Conservation (phyloP, 30 jellyfish, hydroid and myxozoan genomes). For the Aurelia sp. region DNA sequence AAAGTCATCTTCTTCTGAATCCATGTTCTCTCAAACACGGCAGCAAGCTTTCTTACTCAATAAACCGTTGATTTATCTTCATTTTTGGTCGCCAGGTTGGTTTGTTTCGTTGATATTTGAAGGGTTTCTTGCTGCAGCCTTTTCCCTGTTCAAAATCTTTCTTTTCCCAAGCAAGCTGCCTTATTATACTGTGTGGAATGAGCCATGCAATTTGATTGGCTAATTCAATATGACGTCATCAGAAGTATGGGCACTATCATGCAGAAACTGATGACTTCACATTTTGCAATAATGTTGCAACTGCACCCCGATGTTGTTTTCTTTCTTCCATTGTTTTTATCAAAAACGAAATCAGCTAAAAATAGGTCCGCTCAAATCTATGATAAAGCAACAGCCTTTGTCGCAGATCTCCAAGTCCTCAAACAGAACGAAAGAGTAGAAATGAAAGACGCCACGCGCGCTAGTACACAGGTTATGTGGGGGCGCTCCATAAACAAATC, state of each 20-base stretch:
- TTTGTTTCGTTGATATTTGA: neutral
- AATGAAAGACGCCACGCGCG: no score
- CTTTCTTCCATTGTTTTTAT: no score
- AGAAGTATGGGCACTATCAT: conserved; percentile 73
- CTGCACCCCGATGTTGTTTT: no score
- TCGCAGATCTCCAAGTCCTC: no score
- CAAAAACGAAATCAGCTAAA: no score
- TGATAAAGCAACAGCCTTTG: no score
- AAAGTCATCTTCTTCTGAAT: conserved; percentile 93
- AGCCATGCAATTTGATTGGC: conserved; percentile 66
- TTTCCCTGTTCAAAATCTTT: neutral
- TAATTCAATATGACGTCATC: conserved; percentile 54
- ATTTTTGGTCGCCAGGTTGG: neutral
- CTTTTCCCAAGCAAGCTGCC: conserved; percentile 42
- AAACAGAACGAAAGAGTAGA: no score
- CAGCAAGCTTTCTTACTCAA: neutral
- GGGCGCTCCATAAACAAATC: no score
- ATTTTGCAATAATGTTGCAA: neutral
- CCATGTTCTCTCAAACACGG: conserved; percentile 54
- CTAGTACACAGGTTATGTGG: no score
- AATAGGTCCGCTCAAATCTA: no score
- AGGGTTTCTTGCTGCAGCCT: neutral
- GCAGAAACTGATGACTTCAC: conserved; percentile 17
- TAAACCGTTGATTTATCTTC: neutral
- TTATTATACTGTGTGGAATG: conserved; percentile 20